A percentile compares a stretch with the other conserved stretches of the same genome.
phyloP scores from a whole-genome alignment of 2,797 vertebrate genomes.

The Hippoglossus hippoglossus region DNA sequence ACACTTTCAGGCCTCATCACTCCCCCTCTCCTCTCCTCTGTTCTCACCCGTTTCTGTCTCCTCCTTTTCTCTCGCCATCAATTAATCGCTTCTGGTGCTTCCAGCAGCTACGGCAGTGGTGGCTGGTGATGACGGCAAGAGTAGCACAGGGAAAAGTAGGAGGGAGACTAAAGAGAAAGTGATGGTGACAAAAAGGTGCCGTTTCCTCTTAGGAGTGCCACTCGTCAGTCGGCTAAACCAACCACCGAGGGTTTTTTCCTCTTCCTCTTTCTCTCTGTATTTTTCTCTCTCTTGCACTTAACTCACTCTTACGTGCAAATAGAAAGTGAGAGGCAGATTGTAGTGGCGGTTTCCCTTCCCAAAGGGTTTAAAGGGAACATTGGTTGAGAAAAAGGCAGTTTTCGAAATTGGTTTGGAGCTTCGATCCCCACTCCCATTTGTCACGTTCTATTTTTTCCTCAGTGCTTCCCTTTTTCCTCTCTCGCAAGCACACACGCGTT shows the following conservation, averaged over 20 bases:
- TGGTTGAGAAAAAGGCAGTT: constrained; percentile 69
- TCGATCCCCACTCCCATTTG: constrained; percentile 69
- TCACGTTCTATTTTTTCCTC: constrained; percentile 68
- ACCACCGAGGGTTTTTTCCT: constrained; percentile 18
- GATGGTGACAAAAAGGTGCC: constrained; percentile 68
- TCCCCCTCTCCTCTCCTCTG: constrained; percentile 22
- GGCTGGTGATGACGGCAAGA: constrained; percentile 50
- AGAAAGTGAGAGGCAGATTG: constrained; percentile 65
- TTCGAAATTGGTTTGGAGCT: constrained; percentile 72
- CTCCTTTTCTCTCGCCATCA: constrained; percentile 51
- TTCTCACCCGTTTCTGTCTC: constrained; percentile 47
- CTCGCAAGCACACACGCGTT: constrained; percentile 15
- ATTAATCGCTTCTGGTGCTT: constrained; percentile 54
- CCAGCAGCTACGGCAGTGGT: constrained; percentile 34
- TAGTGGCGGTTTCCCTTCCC: constrained; percentile 48
- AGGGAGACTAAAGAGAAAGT: constrained; percentile 42
- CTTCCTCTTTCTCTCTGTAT: constrained; percentile 13
- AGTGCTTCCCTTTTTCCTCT: constrained; percentile 16
- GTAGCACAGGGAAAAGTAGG: constrained; percentile 26
- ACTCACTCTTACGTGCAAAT: constrained; percentile 35
- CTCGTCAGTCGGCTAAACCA: constrained; percentile 53
- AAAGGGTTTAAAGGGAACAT: constrained; percentile 57
- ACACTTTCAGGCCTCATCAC: constrained; percentile 22
- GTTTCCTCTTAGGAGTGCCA: constrained; percentile 71
- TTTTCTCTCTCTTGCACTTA: constrained; percentile 29